Base-by-base conservation (phyloP, 2,888 invertebrate genomes). In the Polydrusus tereticollis region DNA sequence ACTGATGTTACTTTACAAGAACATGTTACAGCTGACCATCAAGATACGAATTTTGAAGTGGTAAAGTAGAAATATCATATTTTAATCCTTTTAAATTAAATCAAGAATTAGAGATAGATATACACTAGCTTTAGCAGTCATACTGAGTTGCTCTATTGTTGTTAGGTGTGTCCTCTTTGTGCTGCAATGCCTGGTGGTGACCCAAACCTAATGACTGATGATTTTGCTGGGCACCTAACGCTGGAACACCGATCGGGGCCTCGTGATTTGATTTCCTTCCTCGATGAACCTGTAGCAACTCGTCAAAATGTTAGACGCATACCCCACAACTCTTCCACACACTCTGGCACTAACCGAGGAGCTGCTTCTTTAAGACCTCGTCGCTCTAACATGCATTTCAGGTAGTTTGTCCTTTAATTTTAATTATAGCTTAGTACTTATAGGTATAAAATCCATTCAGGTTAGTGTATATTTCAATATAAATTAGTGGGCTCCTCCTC, bases 201-300 rank as follows among this genome's bases (percentile, higher is more conserved):
- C 86, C 98, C 98, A 74, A 98, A 98, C 88, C 92, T 97, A 85
- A 95, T 98, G 87, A 98, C 98, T 76, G 98, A 98, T 88, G 98
- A 99, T 89, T 96, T 99, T 88, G 94, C 96, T 78, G 95, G 96
- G 81, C 99, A 99, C 89, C 91, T 99, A 83, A 94, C 95, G 75
- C 87, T 97, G 79, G 98, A 98, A 86, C 99, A 99, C 88, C 92
- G 96, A 82, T 82, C 84, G 57, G 85, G 85, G 23, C 92, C 94
- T 80, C 89, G 97, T 86, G 97, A 97, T 89, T 90, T 97, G 83
- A 97, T 96, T 86, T 94, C 95, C 80, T 95, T 96, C 90, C 87
- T 95, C 83, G 97, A 97, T 87, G 97, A 97, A 86, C 96, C 96
- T 74, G 91, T 93, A 82, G 93, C 91, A 36, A 83, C 83, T 26